These are phyloP conservation scores for Aphidius colemani DNA, from an alignment of 2,888 invertebrate genomes.

Conservation along the genomic window DNA sequence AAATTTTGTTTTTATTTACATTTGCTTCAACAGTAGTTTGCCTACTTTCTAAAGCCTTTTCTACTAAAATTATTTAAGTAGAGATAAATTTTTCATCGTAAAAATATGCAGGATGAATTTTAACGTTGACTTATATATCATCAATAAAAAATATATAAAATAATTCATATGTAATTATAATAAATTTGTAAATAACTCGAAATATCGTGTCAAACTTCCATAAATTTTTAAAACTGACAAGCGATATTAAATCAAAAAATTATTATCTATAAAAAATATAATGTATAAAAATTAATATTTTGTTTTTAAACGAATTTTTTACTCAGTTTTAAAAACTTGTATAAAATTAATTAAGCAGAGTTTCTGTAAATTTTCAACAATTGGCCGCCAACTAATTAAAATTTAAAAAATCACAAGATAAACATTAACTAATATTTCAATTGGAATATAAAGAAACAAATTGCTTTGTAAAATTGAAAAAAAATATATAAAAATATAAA, in stretches of 20 bases:
- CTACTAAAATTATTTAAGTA: slow-evolving; percentile 34
- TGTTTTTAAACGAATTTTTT: background rate
- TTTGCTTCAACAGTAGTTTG: slow-evolving; percentile 33
- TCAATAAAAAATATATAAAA: slow-evolving; percentile 2
- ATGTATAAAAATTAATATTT: background rate
- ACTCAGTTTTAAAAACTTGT: background rate
- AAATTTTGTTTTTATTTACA: slow-evolving; percentile 53
- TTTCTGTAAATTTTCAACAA: too few species aligned
- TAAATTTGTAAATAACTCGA: slow-evolving; percentile 1
- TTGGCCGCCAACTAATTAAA: too few species aligned
- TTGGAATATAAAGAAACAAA: too few species aligned
- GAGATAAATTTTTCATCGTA: slow-evolving; percentile 39
- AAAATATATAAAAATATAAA: too few species aligned
- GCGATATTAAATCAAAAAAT: background rate
- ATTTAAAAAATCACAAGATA: too few species aligned
- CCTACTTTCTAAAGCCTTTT: slow-evolving; percentile 34
- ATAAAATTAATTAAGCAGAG: background rate
- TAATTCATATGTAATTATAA: slow-evolving; percentile 12
- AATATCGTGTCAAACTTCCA: slow-evolving; percentile 39
- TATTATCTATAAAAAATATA: background rate
- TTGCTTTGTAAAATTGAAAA: too few species aligned
- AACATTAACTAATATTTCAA: too few species aligned
- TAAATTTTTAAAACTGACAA: slow-evolving; percentile 39
- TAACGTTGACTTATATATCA: slow-evolving; percentile 40
- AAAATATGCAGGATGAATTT: slow-evolving; percentile 51